Base-by-base conservation (phyloP, 1,140 invertebrate species). In the Scaptodrosophila lebanonensis region DNA sequence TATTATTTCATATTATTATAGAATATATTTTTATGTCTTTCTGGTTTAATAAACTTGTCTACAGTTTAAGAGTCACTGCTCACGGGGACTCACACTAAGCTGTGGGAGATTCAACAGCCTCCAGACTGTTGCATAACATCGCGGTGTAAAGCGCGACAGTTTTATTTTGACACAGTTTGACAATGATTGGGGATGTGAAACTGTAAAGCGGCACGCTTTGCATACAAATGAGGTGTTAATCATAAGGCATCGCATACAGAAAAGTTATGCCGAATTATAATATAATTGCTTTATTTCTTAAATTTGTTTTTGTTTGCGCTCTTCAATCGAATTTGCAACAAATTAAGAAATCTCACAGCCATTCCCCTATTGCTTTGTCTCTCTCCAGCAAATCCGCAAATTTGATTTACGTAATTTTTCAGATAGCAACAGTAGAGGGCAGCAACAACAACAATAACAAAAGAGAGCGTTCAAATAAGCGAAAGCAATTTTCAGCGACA, bases 331-430 rank as follows among this genome's bases (percentile, higher is more conserved):
- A 61, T 56, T 61, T 56, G 51, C 53, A n/a, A 25, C 27, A 11
- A 36, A 36, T 20, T 22, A 8, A 29, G 32, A 56, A 39, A 18
- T 54, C 43, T 43, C 17, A 52, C 42, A 40, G 56, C 49, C 39
- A 33, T 63, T 44, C 63, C 57, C 57, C n/a, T n/a, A n/a, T n/a
- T n/a, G n/a, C n/a, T n/a, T n/a, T n/a, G n/a, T n/a, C n/a, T n/a
- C n/a, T n/a, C n/a, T n/a, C n/a, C n/a, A n/a, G 57, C 71, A 73
- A 76, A 58, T 58, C 44, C 68, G 67, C 57, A 72, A 72, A 72
- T 79, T 79, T 79, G 73, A 77, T 77, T 77, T 79, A 65, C 45
- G 36, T 25, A 25, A 25, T 25, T 25, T 25, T 8, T 4, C 22
- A 25, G 22, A 25, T n/a, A 8, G 22, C 22, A 25, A 25, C 3